phyloP scores from a whole-genome alignment of 2,797 vertebrate genomes.

The Petrocephalus sullivani region DNA sequence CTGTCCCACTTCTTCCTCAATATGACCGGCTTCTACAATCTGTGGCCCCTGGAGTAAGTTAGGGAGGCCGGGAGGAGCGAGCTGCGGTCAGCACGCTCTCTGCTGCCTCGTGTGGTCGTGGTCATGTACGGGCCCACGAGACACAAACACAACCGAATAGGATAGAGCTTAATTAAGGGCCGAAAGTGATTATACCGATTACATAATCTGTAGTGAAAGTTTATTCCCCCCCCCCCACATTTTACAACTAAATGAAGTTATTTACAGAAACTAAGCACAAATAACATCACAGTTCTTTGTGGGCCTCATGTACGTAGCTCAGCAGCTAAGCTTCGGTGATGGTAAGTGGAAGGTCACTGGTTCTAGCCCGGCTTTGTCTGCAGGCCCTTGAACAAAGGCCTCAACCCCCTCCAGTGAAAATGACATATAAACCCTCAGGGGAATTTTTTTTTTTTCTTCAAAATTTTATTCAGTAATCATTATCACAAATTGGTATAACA shows the following conservation, averaged over 20 bases:
- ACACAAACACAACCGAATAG: background rate
- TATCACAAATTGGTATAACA: background rate
- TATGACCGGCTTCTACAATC: background rate
- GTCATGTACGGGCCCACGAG: background rate
- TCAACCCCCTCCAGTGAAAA: background rate
- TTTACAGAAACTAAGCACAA: background rate
- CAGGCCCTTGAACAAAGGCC: background rate
- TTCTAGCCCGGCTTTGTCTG: background rate
- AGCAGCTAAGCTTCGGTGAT: background rate
- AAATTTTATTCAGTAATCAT: background rate
- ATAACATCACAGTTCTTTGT: background rate
- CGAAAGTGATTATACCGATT: background rate
- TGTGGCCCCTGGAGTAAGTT: background rate
- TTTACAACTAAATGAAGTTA: background rate
- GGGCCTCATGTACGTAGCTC: no score
- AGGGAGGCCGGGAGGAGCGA: background rate
- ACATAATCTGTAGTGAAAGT: background rate
- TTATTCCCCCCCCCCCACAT: no score
- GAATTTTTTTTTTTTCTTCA: background rate
- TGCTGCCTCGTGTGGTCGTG: background rate
- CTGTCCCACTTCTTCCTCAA: background rate
- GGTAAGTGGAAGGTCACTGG: background rate
- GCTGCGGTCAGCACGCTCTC: background rate
- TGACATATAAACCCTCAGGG: background rate
- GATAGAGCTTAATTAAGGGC: background rate